Evolutionary conservation across 2,888 invertebrate species (phyloP).

Genomic region (Lycaena phlaeas): DNA sequence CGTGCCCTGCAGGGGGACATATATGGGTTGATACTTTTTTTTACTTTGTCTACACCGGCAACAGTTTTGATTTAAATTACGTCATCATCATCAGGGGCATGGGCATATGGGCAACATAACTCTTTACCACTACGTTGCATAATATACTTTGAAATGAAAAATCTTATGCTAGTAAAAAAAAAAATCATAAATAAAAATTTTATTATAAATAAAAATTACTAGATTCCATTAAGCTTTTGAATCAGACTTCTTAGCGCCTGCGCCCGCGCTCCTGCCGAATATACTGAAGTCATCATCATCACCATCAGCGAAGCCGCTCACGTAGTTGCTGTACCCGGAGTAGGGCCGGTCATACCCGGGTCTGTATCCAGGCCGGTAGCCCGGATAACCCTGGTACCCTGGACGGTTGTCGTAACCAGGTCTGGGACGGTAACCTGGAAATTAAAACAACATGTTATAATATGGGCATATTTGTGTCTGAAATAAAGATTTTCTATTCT

Average conservation of each 20-base stretch:
- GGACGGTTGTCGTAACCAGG: slow-evolving; percentile 19
- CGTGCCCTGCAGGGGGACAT: too few species aligned
- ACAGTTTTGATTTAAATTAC: too few species aligned
- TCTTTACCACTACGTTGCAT: too few species aligned
- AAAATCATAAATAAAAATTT: slow-evolving; percentile 1
- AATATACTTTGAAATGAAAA: too few species aligned
- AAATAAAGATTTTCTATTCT: too few species aligned
- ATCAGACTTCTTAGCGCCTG: not conserved
- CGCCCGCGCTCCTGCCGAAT: not conserved
- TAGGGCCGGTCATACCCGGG: slow-evolving; percentile 32
- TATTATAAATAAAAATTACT: not conserved
- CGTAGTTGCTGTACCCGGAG: slow-evolving; percentile 34
- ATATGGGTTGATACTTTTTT: too few species aligned
- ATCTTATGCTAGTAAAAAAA: too few species aligned
- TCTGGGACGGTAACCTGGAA: slow-evolving; percentile 37
- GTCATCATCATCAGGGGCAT: too few species aligned
- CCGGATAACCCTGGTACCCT: too few species aligned
- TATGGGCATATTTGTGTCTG: too few species aligned
- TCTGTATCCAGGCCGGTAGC: slow-evolving; percentile 27
- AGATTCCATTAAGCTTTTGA: not conserved
- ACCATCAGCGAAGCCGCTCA: slow-evolving; percentile 33
- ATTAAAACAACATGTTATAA: slow-evolving; percentile 11
- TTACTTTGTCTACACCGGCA: too few species aligned
- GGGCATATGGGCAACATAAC: too few species aligned
- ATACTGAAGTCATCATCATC: not conserved